These are phyloP conservation scores for Glyptemys insculpta DNA, from an alignment of 2,797 vertebrate species.

Conservation along the genomic window DNA sequence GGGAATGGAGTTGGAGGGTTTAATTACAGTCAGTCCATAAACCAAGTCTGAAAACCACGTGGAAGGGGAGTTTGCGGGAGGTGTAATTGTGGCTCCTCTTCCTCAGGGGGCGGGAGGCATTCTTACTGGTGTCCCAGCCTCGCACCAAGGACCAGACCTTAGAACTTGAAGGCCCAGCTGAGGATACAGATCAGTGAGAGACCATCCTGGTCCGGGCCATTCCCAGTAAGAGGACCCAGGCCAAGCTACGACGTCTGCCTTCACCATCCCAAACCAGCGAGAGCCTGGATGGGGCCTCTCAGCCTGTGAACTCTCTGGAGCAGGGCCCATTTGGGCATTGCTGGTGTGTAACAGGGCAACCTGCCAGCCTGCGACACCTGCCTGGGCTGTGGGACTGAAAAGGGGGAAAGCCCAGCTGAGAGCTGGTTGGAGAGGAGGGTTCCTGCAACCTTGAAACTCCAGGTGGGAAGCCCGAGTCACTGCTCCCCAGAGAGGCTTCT, in stretches of 20 bases:
- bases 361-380: too few species aligned
- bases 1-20: not conserved
- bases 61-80: accelerated
- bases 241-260: not conserved
- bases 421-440: too few species aligned
- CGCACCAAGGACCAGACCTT: accelerated
- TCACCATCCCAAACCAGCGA: not conserved
- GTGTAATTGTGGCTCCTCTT: accelerated
- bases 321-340: not conserved
- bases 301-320: not conserved
- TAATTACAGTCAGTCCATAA: not conserved
- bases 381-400: too few species aligned
- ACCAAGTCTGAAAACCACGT: accelerated
- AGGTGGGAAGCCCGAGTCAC: too few species aligned
- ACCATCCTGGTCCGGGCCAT: not conserved
- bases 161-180: not conserved
- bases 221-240: not conserved
- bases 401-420: too few species aligned
- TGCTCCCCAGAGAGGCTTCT: too few species aligned
- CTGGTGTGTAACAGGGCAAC: too few species aligned
- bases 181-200: too few species aligned
- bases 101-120: accelerated
- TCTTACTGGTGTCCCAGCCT: not conserved
- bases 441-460: too few species aligned
- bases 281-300: not conserved